Conservation (phyloP, 2,888 invertebrate species). For the Frankliniella intonsa region DNA sequence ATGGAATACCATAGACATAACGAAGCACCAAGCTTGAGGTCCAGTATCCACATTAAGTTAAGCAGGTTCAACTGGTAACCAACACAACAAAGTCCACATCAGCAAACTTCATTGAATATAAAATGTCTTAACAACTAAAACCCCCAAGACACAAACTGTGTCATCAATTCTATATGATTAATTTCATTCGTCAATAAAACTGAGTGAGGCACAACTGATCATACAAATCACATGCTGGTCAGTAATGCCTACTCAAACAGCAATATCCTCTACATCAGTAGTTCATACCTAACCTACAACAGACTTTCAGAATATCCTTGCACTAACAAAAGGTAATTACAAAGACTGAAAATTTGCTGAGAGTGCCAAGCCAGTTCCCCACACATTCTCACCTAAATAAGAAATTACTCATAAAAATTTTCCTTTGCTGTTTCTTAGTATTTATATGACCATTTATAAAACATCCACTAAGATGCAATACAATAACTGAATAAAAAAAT, state of each 20-base stretch:
- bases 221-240: constrained; percentile 1
- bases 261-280: constrained; percentile 14
- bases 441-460: neutral
- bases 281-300: neutral
- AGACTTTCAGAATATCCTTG: constrained; percentile 25
- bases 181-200: constrained; percentile 23
- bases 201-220: constrained; percentile 11
- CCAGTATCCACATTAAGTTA: neutral
- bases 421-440: neutral
- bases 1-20: neutral
- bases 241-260: constrained; percentile 13
- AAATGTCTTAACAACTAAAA: constrained; percentile 23
- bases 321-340: constrained; percentile 23
- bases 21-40: neutral
- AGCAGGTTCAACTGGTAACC: constrained; percentile 22
- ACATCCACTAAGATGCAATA: neutral
- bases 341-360: neutral
- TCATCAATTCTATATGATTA: constrained; percentile 14
- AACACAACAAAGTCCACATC: constrained; percentile 8
- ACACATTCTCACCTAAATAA: constrained; percentile 1
- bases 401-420: constrained; percentile 1
- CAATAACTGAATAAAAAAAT: neutral
- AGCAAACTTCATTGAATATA: constrained; percentile 1
- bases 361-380: constrained; percentile 3
- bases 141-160: neutral